Evolutionary conservation across 2,113 vertebrate species (phyloP), one percentile per base, ranked within the genome.

Genomic region (Cephalopholis sonnerati): DNA sequence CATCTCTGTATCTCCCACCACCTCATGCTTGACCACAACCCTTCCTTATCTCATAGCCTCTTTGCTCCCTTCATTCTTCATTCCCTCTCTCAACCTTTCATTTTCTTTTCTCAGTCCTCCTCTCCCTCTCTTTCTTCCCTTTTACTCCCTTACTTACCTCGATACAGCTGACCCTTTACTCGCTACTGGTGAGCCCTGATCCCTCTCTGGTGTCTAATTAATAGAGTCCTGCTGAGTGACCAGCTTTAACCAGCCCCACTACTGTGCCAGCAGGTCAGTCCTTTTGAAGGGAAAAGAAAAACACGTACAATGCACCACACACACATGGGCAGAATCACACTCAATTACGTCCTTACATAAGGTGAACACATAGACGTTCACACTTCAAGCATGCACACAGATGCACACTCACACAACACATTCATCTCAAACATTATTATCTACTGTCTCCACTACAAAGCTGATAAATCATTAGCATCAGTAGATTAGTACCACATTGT

Each of bases 191-290:
- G 71, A 55, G 64, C 27, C 48, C 4, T 65, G 80, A 68, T 73
- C 41, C 46, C 22, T 70, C 65, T 74, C 80, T 64, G 65, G 53
- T 80, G 44, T 85, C 69, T 81, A 85, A 87, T 88, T 82, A 91
- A 81, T 64, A 41, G 36, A 32, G 27, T 64, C 75, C 44, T 77
- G 82, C 82, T 80, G 79, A 69, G 77, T 77, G 72, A 69, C 68
- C 50, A 46, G 68, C 54, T 82, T 79, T 53, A 61, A 69, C 46
- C 63, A 69, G 18, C 41, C 25, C 17, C 32, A 57, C 55, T 6
- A 73, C 72, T 79, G 69, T 55, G 70, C 57, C 39, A 61, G 54
- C 75, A 74, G 57, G 46, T 79, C 27, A 57, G 39, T 32, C 11
- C 53, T 41, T 25, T n/a, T 62, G 13, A 27, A 32, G 18, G 4